Conservation (phyloP, 2,888 invertebrate genomes). For the Apoda limacodes region DNA sequence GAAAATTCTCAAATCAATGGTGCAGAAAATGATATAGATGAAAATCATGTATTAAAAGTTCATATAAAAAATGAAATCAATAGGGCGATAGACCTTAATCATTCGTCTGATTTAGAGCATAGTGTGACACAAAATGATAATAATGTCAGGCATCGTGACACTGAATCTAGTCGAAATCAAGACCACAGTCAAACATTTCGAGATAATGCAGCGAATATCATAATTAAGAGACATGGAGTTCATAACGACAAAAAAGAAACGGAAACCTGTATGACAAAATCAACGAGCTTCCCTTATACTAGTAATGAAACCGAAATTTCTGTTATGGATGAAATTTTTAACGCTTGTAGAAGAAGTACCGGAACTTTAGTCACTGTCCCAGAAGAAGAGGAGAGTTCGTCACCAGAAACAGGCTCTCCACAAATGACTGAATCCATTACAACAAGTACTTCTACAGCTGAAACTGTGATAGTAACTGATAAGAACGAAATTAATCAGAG, state of each 20-base stretch:
- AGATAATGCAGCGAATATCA: conserved; percentile 56
- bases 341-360: conserved; percentile 53
- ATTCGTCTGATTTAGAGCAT: conserved; percentile 31
- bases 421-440: conserved; percentile 75
- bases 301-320: conserved; percentile 48
- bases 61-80: conserved; percentile 63
- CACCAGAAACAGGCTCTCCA: conserved; percentile 61
- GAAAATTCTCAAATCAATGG: conserved; percentile 48
- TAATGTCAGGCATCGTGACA: conserved; percentile 35
- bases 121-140: not conserved
- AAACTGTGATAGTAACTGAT: conserved; percentile 77
- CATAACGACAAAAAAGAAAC: conserved; percentile 28
- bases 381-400: conserved; percentile 73
- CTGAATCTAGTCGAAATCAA: conserved; percentile 43
- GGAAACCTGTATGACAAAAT: conserved; percentile 43
- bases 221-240: conserved; percentile 41
- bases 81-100: conserved; percentile 41
- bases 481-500: conserved; percentile 48
- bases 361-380: conserved; percentile 69
- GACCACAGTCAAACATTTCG: conserved; percentile 48
- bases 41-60: conserved; percentile 51
- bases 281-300: conserved; percentile 45
- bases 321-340: conserved; percentile 56
- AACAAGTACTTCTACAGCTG: conserved; percentile 77
- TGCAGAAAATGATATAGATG: conserved; percentile 55